These are phyloP conservation scores for Camelus bactrianus DNA, from an alignment of 2,113 vertebrate genomes.

Conservation along the genomic window DNA sequence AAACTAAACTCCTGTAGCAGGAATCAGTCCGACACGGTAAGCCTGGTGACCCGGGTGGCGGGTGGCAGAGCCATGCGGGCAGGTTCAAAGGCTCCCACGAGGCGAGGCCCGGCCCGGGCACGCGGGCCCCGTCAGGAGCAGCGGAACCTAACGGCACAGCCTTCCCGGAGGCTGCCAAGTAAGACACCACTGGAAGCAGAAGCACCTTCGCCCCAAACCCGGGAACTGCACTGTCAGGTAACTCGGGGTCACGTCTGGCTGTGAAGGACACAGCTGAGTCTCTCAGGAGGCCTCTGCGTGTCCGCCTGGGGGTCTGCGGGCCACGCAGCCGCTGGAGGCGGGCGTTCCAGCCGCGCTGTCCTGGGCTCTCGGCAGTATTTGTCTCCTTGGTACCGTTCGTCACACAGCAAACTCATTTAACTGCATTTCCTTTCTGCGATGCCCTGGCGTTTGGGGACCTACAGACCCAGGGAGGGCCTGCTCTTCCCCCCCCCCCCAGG, in stretches of 20 bases:
- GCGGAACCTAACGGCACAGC: no score
- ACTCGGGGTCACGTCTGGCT: no score
- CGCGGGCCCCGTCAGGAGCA: no score
- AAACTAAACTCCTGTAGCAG: neutral
- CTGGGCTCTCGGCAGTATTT: neutral
- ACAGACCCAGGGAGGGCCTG: neutral
- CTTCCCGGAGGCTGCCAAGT: no score
- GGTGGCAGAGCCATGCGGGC: no score
- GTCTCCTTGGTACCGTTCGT: neutral
- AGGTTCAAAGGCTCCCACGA: neutral
- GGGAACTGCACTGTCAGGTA: no score
- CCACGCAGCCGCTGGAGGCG: neutral
- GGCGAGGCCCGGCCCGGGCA: no score
- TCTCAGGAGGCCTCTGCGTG: neutral
- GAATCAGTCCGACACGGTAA: no score
- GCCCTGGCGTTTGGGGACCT: no score
- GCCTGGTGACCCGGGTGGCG: fast-evolving
- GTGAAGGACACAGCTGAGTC: fast-evolving
- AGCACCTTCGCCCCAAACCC: no score
- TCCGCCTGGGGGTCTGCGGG: fast-evolving
- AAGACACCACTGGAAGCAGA: no score
- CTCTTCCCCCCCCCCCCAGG: neutral
- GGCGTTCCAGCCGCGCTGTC: neutral
- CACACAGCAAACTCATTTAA: neutral
- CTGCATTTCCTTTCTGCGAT: neutral